A percentile compares a stretch with the other conserved stretches of the same genome.
These are phyloP conservation scores for Anguilla japonica DNA, from an alignment of 2,113 vertebrate genomes.

Conservation along the genomic window DNA sequence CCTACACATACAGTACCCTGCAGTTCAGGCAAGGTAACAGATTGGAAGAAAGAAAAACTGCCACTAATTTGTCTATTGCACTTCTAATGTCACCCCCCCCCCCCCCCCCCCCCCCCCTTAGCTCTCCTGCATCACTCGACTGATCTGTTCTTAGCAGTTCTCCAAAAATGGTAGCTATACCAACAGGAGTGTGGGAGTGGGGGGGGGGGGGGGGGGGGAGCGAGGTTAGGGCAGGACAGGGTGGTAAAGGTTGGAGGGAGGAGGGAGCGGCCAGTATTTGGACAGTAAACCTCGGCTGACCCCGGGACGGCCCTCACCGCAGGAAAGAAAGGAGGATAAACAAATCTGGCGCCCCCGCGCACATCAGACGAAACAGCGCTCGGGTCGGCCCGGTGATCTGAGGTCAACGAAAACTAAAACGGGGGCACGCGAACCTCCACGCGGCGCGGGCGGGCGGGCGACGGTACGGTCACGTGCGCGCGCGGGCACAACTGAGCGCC, in stretches of 20 bases:
- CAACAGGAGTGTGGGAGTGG: constrained; percentile 55
- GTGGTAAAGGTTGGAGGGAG: constrained; percentile 15
- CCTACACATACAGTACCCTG: constrained; percentile 39
- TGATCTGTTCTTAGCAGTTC: constrained; percentile 56
- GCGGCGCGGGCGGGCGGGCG: constrained; percentile 24
- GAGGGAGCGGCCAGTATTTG: constrained; percentile 58
- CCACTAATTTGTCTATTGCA: constrained; percentile 79
- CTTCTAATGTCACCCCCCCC: constrained; percentile 49
- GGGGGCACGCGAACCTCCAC: neutral
- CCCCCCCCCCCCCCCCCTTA: neutral
- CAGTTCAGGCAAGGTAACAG: constrained; percentile 65
- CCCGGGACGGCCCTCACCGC: constrained; percentile 56
- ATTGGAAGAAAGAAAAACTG: constrained; percentile 53
- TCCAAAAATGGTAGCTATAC: constrained; percentile 25
- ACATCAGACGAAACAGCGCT: constrained; percentile 41
- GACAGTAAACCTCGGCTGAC: constrained; percentile 56
- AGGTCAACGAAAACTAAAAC: constrained; percentile 44
- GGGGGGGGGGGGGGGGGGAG: constrained; percentile 32
- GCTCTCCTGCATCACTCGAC: constrained; percentile 47
- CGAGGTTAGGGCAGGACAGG: no score
- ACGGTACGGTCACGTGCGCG: neutral
- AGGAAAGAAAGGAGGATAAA: constrained; percentile 51
- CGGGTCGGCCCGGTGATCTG: constrained; percentile 42
- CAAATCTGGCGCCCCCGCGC: constrained; percentile 44
- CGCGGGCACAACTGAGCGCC: constrained; percentile 44